Percentiles rank a stretch among this genome's conserved stretches.
These are phyloP conservation scores for Xylophagus ater DNA, from an alignment of 2,888 invertebrate species.

Conservation along the genomic window DNA sequence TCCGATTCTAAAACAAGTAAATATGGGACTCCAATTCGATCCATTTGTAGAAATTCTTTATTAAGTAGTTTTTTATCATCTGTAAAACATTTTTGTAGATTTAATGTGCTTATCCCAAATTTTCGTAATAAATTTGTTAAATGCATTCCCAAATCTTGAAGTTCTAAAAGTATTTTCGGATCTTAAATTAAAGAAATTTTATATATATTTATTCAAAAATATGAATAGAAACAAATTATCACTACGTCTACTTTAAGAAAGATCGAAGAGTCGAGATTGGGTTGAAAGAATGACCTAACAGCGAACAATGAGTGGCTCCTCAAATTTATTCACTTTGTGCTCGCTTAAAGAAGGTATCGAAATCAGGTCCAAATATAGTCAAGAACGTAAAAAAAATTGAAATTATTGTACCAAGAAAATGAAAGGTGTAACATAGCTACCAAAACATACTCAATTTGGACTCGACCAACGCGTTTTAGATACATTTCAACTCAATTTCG, in stretches of 20 bases:
- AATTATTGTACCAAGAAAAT: not conserved
- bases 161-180: conserved; percentile 33
- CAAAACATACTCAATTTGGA: no score
- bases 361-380: no score
- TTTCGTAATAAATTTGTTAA: conserved; percentile 44
- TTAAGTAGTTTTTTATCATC: conserved; percentile 20
- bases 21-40: conserved; percentile 59
- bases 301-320: no score
- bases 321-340: no score
- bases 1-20: conserved; percentile 55
- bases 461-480: no score
- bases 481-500: no score
- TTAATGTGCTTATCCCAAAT: conserved; percentile 36
- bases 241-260: no score
- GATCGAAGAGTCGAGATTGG: no score
- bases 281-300: no score
- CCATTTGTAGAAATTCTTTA: conserved; percentile 42
- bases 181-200: conserved; percentile 19
- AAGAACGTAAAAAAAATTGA: not conserved
- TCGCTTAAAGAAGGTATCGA: no score
- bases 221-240: no score
- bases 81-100: conserved; percentile 27
- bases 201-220: not conserved
- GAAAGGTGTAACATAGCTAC: no score
- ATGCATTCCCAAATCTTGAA: conserved; percentile 45